A percentile compares a stretch with the other conserved stretches of the same genome.
These are phyloP conservation scores for Panagrolaimus sp. DNA, from an alignment of 1,140 invertebrate species.

Conservation along the genomic window DNA sequence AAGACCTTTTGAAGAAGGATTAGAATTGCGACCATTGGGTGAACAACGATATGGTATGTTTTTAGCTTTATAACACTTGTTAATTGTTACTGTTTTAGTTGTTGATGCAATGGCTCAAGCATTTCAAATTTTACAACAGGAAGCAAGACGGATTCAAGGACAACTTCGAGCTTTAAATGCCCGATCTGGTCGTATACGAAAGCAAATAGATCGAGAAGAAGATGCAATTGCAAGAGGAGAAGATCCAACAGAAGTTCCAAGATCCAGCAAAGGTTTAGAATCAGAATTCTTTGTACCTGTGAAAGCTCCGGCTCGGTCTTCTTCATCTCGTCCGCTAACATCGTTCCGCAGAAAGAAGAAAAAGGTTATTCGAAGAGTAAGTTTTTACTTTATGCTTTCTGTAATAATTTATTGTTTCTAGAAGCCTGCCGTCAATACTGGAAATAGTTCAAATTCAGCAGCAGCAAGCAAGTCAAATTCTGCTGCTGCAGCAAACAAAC, in stretches of 20 bases:
- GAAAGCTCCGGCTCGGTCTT: too few relatives aligned
- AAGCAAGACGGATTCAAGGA: neutral
- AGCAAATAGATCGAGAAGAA: conserved; percentile 9
- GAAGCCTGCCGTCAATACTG: too few relatives aligned
- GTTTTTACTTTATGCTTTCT: too few relatives aligned
- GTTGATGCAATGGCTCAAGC: neutral
- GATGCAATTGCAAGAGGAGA: neutral
- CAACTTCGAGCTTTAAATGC: neutral
- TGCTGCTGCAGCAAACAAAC: too few relatives aligned
- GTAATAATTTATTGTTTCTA: too few relatives aligned
- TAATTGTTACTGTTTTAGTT: neutral
- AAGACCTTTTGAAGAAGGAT: neutral
- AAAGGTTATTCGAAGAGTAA: too few relatives aligned
- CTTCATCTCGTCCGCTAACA: too few relatives aligned
- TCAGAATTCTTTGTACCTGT: too few relatives aligned
- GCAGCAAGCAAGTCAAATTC: too few relatives aligned
- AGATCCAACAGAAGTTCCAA: neutral
- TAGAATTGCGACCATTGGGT: neutral
- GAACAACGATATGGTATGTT: neutral
- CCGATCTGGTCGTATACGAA: neutral
- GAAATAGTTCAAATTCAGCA: too few relatives aligned
- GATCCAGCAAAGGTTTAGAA: conserved; percentile 4
- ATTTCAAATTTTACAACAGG: neutral
- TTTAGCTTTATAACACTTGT: neutral
- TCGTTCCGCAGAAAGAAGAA: too few relatives aligned